Base-by-base conservation (phyloP, 2,888 invertebrate species). In the Scaptomyza parva region DNA sequence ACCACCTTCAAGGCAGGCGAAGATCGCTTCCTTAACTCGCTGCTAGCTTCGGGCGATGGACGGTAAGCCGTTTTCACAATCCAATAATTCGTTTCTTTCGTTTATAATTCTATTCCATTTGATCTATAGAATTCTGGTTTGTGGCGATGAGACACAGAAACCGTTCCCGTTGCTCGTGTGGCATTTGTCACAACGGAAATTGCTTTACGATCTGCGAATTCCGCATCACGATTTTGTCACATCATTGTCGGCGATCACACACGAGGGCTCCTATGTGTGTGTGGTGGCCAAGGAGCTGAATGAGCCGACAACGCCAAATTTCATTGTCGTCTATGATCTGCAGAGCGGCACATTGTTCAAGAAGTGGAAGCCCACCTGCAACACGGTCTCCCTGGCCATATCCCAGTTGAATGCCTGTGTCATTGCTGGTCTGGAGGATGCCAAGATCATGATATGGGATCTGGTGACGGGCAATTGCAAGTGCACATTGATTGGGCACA, bases 71-170 rank as follows among this genome's bases (percentile, higher is more conserved):
- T 14, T 2, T 3, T 14, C 1, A 0, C 0, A 14, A 8, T 18
- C n/a, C 5, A 22, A 14, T 7, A 9, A 24, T n/a, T 3, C 6
- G 5, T 5, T 9, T 17, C 9, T n/a, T 8, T 0, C 18, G 6
- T 9, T 9, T 4, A 7, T 6, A 5, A 1, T 26, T 6, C 0
- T 1, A 7, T 35, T 54, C 0, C 1, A 7, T 35, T 54, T 0
- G 18, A 30, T 91, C 91, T 18, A 11, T 88, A 96, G 96, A 89
- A 94, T 97, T 53, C 93, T 97, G 69, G 97, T 97, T 2, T 97
- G 97, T 89, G 97, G 97, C 7, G 97, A 97, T 91, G 97, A 97
- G 92, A 97, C 97, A 1, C 97, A 97, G 91, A 97, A 97, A 90
- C 97, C 97, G 17, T 97, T 97, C 91, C 97, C 97, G 0, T 92